Evolutionary conservation across 2,113 vertebrate species (phyloP).

Genomic region (Phyllostomus hastatus): DNA sequence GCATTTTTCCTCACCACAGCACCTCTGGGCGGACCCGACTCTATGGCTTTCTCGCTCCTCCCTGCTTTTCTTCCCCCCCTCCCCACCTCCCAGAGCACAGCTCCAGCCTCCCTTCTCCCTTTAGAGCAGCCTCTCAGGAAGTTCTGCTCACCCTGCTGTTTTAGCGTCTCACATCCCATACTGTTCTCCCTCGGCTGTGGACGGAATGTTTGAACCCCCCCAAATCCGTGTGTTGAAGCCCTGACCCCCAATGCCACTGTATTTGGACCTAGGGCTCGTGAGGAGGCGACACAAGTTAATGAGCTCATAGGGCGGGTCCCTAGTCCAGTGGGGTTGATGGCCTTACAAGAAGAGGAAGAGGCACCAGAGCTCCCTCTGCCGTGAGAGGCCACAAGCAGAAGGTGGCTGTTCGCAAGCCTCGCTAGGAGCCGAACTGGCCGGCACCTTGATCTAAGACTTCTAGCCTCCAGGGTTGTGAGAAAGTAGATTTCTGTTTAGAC

Average conservation of each 20-base stretch:
- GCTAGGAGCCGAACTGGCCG: background rate
- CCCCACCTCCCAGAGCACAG: background rate
- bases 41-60: rapidly evolving
- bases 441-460: background rate
- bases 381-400: background rate
- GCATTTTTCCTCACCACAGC: background rate
- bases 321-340: background rate
- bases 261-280: background rate
- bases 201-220: background rate
- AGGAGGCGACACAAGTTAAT: background rate
- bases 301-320: background rate
- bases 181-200: background rate
- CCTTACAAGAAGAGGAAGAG: background rate
- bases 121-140: rapidly evolving
- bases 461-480: background rate
- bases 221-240: background rate
- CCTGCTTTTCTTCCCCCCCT: too few relatives aligned
- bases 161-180: rapidly evolving
- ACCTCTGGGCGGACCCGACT: too few relatives aligned
- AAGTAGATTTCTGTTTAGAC: background rate
- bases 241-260: background rate
- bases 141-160: background rate
- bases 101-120: background rate
- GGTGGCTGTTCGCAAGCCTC: background rate
- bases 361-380: background rate